Evolutionary conservation across 2,797 vertebrate species (phyloP), one percentile per base, ranked within the genome.

Genomic region (Poeciliopsis infans): DNA sequence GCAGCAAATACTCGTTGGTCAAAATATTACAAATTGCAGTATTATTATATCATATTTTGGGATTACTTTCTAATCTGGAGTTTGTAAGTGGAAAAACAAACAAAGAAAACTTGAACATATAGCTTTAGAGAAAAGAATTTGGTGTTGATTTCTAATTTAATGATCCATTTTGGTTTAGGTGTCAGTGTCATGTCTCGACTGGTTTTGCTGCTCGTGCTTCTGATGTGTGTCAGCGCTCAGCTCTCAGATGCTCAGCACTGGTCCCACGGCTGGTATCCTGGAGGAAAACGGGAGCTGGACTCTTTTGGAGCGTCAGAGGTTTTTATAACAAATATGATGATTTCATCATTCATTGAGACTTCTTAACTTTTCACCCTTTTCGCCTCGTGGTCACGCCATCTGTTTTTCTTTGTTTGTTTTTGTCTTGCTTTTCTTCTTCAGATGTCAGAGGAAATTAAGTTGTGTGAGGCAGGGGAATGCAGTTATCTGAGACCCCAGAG

Each of bases 261-360:
- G 96, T 97, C 97, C 82, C 97, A 97, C 15, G 96, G 97, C 66
- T 97, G 97, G 97, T 97, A 97, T 82, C 97, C 97, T 0, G 96
- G 96, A 88, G 96, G 97, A 77, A 98, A 97, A 83, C 87, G 95
- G 87, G 96, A 96, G 72, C 84, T 97, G 23, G 94, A 95, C 25
- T 76, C 87, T 13, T 94, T 95, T 7, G 75, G 85, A 4, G 82
- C 88, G 0, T 87, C 93, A 83, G 95, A 96, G 96, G 97, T 98
- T 66, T 66, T 6, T 85, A 8, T 8, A 25, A 10, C 23, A 53
- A 53, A 16, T 61, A 55, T 69, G n/a, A 74, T 71, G 11, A 20
- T 74, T 86, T 75, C 49, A 2, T 79, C 25, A 72, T 28, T 76
- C 16, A n/a, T 3, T n/a, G 23, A 82, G 36, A 10, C 55, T 68